These are phyloP conservation scores for Helobdella robusta DNA, from an alignment of 2,888 invertebrate genomes.

Conservation along the genomic window DNA sequence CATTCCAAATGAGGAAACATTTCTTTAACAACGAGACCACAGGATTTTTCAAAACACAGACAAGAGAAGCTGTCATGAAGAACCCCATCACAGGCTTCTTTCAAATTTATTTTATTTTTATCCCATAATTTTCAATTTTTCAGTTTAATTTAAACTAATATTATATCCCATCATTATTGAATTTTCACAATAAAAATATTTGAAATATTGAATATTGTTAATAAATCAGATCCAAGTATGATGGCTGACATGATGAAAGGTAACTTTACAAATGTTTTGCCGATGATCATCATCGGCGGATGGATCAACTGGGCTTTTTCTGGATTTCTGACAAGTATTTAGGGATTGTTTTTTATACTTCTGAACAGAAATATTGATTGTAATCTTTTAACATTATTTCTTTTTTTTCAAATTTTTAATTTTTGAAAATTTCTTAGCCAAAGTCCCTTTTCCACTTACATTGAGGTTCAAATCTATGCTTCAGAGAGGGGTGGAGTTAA, in stretches of 20 bases:
- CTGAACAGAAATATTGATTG: not conserved
- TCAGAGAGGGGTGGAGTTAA: constrained; percentile 89
- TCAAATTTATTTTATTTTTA: not conserved
- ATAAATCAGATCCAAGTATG: constrained; percentile 82
- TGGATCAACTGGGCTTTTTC: constrained; percentile 99
- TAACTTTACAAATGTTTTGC: constrained; percentile 91
- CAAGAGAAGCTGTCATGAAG: constrained; percentile 57
- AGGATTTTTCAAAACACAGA: constrained; percentile 86
- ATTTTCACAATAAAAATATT: not conserved
- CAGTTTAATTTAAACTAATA: no score
- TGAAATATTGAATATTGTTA: no score
- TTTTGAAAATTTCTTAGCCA: constrained; percentile 57
- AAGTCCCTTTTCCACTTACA: constrained; percentile 95
- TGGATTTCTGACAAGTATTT: constrained; percentile 89
- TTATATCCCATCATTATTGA: not conserved
- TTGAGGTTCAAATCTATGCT: constrained; percentile 97
- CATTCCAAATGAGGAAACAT: constrained; percentile 81
- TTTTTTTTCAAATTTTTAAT: not conserved
- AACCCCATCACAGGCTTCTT: constrained; percentile 73
- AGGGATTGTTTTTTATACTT: not conserved
- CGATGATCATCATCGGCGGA: constrained; percentile 97
- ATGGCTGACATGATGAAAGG: constrained; percentile 99
- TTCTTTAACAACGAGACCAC: constrained; percentile 92
- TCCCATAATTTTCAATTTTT: no score
- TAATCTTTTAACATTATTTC: not conserved